Conservation (phyloP, 2,888 invertebrate genomes). For the Tetramorium bicarinatum region DNA sequence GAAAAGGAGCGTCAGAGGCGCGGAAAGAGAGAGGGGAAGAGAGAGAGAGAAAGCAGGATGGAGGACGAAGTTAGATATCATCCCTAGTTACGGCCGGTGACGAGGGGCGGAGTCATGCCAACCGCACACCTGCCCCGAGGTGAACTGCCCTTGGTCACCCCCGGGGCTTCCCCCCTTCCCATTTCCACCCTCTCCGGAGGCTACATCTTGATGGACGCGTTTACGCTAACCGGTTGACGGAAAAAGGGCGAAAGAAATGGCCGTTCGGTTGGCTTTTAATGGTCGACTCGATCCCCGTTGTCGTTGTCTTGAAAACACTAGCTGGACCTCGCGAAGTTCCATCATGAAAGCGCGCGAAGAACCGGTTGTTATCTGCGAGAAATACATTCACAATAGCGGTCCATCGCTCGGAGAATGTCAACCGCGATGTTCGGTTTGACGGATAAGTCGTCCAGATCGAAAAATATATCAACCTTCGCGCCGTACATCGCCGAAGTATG, state of each 20-base stretch:
- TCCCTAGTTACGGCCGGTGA: conserved; percentile 83
- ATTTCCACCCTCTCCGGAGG: conserved; percentile 68
- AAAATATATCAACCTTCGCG: conserved; percentile 10
- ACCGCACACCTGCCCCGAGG: conserved; percentile 81
- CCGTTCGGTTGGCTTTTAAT: conserved; percentile 65
- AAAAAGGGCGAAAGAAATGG: conserved; percentile 70
- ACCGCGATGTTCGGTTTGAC: conserved; percentile 31
- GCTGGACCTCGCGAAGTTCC: conserved; percentile 13
- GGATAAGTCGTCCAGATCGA: conserved; percentile 21
- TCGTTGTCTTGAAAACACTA: conserved; percentile 33
- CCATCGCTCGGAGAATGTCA: conserved; percentile 18
- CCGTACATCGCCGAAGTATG: background rate
- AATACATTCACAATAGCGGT: conserved; percentile 41
- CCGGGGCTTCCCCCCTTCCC: conserved; percentile 61
- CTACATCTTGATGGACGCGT: conserved; percentile 75
- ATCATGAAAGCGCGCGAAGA: conserved; percentile 10
- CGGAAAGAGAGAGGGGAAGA: conserved; percentile 34
- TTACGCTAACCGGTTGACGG: conserved; percentile 64
- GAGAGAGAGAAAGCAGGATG: conserved; percentile 44
- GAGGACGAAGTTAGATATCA: conserved; percentile 80
- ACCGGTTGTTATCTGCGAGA: conserved; percentile 55
- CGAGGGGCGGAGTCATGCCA: conserved; percentile 84
- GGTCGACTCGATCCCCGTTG: conserved; percentile 49
- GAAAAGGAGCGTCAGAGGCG: conserved; percentile 74
- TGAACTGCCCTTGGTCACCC: conserved; percentile 69